These are phyloP conservation scores for Aphidius gifuensis DNA, from an alignment of 1,140 invertebrate species.

Conservation along the genomic window DNA sequence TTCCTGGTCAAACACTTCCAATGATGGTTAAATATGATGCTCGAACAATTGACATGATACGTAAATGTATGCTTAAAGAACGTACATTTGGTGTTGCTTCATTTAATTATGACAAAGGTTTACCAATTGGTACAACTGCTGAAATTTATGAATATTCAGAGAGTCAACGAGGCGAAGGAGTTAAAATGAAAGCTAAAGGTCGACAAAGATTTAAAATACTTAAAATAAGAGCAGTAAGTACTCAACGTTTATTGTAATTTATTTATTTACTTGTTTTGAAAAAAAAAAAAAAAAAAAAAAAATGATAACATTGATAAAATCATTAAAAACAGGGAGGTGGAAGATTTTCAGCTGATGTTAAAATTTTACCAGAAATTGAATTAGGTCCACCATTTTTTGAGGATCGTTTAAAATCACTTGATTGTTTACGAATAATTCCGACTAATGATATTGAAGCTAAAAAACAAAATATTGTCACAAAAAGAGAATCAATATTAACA, in stretches of 20 bases:
- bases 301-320: neutral
- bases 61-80: constrained; percentile 57
- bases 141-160: constrained; percentile 67
- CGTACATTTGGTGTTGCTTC: constrained; percentile 64
- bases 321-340: constrained; percentile 22
- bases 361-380: constrained; percentile 65
- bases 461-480: constrained; percentile 41
- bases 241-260: neutral
- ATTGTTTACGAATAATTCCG: constrained; percentile 44
- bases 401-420: constrained; percentile 49
- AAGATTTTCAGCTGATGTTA: constrained; percentile 56
- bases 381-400: constrained; percentile 55
- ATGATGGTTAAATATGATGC: constrained; percentile 60
- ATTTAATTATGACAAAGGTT: constrained; percentile 30
- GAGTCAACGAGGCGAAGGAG: constrained; percentile 37
- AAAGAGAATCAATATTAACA: constrained; percentile 54
- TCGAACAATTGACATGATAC: constrained; percentile 58
- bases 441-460: constrained; percentile 31
- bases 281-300: neutral
- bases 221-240: constrained; percentile 37
- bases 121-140: constrained; percentile 65
- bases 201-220: constrained; percentile 66
- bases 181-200: constrained; percentile 63
- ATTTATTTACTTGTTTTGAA: constrained; percentile 16
- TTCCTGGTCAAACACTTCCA: constrained; percentile 73